Percentiles rank a stretch among this genome's conserved stretches.
Evolutionary conservation across 2,113 vertebrate genomes (phyloP).

Genomic region (Eolophus roseicapilla): DNA sequence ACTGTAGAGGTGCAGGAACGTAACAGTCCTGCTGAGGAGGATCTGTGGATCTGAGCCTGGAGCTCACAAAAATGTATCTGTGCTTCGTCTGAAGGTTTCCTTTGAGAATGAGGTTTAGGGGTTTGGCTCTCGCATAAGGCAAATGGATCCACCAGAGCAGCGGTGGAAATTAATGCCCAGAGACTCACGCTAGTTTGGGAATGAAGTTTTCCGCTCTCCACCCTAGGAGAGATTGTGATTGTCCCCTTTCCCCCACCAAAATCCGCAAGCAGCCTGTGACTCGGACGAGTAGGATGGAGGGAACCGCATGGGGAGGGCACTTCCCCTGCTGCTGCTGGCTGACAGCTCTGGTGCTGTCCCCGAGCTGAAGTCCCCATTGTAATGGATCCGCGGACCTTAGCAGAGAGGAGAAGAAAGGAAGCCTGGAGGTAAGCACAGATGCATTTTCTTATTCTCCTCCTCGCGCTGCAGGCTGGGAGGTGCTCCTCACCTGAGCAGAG

Average conservation of each 20-base stretch:
- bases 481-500: conserved; percentile 40
- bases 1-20: accelerated
- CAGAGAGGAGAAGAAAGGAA: conserved; percentile 51
- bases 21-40: background rate
- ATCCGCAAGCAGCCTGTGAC: background rate
- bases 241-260: conserved; percentile 42
- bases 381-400: conserved; percentile 61
- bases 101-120: background rate
- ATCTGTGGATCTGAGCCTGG: conserved; percentile 6
- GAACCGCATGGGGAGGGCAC: conserved; percentile 33
- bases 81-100: conserved; percentile 26
- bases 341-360: conserved; percentile 48
- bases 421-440: conserved; percentile 48
- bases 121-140: background rate
- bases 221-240: conserved; percentile 11
- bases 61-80: conserved; percentile 12
- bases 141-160: background rate
- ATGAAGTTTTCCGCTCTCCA: background rate
- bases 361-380: conserved; percentile 49
- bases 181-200: background rate
- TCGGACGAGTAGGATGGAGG: conserved; percentile 51
- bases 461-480: conserved; percentile 50
- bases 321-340: conserved; percentile 10
- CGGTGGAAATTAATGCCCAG: background rate
- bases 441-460: conserved; percentile 35